These are phyloP conservation scores for Helicoverpa armigera DNA, from an alignment of 1,140 invertebrate genomes.

Conservation along the genomic window DNA sequence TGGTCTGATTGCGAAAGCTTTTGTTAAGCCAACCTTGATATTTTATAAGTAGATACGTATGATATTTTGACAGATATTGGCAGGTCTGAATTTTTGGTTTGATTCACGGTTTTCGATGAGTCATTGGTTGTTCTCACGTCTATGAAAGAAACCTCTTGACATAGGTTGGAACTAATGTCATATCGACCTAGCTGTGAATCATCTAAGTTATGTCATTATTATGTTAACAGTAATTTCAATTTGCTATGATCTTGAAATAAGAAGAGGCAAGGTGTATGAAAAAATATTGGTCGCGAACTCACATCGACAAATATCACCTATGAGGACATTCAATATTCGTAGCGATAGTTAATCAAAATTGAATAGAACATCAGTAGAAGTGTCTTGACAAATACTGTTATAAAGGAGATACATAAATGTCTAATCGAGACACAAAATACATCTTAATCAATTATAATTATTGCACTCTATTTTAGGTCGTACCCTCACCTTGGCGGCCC, in stretches of 20 bases:
- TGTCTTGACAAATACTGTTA: background rate
- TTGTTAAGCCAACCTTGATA: constrained; percentile 46
- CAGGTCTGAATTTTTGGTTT: constrained; percentile 16
- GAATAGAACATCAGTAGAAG: too few relatives aligned
- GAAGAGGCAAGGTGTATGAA: too few relatives aligned
- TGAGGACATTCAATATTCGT: too few relatives aligned
- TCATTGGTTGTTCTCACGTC: background rate
- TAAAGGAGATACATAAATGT: background rate
- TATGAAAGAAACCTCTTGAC: background rate
- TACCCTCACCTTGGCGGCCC: constrained; percentile 31
- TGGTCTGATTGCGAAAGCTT: constrained; percentile 26
- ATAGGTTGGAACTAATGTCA: background rate
- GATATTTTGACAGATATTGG: constrained; percentile 34
- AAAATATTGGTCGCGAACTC: too few relatives aligned
- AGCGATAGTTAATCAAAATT: too few relatives aligned
- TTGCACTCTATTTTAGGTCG: constrained; percentile 17
- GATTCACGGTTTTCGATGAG: constrained; percentile 1
- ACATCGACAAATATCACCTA: too few relatives aligned
- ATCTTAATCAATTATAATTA: background rate
- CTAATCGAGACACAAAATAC: constrained; percentile 6
- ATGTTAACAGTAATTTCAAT: too few relatives aligned
- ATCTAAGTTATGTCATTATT: too few relatives aligned
- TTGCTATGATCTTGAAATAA: too few relatives aligned
- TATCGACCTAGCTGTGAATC: too few relatives aligned
- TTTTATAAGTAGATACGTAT: constrained; percentile 33